Evolutionary conservation across 2,888 invertebrate genomes (phyloP).

Genomic region (Megaustenia siamemsis): DNA sequence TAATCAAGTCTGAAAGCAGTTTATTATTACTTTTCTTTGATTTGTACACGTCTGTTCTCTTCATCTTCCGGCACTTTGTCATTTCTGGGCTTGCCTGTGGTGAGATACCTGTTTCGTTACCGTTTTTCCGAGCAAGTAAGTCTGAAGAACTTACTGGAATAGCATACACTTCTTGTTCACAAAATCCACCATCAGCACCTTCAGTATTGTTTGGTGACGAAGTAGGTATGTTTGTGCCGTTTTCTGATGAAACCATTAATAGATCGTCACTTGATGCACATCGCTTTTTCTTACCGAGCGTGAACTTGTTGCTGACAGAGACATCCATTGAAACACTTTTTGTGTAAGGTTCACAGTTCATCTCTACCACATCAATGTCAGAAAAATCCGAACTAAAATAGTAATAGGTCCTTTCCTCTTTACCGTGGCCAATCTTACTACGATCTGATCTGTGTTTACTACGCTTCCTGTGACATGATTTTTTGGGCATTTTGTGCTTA

Average conservation of each 20-base stretch:
- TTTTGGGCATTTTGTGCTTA: constrained; percentile 38
- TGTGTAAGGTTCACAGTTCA: constrained; percentile 35
- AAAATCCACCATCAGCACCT: neutral
- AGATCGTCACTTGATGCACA: neutral
- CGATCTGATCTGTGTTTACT: constrained; percentile 40
- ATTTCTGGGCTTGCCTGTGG: constrained; percentile 34
- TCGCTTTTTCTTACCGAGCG: neutral
- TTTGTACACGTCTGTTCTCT: constrained; percentile 56
- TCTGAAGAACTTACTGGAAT: constrained; percentile 44
- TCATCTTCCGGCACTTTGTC: constrained; percentile 6
- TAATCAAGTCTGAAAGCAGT: constrained; percentile 59
- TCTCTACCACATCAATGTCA: constrained; percentile 53
- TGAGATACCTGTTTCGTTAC: neutral
- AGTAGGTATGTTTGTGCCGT: neutral
- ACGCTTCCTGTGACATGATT: constrained; percentile 25
- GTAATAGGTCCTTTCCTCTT: constrained; percentile 48
- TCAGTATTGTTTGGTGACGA: neutral
- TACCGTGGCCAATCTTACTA: constrained; percentile 1
- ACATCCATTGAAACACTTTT: neutral
- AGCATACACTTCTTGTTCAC: constrained; percentile 44
- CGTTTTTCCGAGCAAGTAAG: neutral
- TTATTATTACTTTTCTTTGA: constrained; percentile 54
- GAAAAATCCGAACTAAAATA: constrained; percentile 53
- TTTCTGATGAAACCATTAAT: neutral
- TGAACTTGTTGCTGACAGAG: neutral